Conservation (phyloP, 2,888 invertebrate species). For the Diaphora mendica region DNA sequence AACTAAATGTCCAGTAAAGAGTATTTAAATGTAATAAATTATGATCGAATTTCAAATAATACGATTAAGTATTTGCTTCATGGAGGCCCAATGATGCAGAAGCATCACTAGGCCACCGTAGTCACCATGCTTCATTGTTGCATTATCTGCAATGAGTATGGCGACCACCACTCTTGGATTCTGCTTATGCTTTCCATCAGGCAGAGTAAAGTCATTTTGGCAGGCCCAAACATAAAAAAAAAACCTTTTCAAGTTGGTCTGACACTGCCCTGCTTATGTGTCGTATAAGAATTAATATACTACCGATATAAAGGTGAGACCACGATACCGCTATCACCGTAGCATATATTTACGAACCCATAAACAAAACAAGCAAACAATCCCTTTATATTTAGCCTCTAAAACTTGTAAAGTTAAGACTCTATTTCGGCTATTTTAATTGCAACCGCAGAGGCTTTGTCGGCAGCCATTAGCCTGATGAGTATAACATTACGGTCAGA, state of each 20-base stretch:
- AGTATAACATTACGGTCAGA: conserved; percentile 19
- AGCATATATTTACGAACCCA: background rate
- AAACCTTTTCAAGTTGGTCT: background rate
- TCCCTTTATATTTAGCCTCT: background rate
- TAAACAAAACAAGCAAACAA: background rate
- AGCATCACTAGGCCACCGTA: no score
- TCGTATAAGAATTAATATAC: background rate
- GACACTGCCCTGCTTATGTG: background rate
- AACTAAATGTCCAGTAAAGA: no score
- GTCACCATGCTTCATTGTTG: no score
- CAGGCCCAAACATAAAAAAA: no score
- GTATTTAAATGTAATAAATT: no score
- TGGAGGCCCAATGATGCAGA: no score
- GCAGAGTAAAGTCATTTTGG: no score
- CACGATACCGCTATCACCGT: background rate
- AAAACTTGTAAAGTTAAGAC: conserved; percentile 6
- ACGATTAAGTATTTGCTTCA: no score
- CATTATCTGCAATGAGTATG: no score
- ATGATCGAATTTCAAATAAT: no score
- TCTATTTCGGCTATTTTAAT: conserved; percentile 17
- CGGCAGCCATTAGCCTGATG: conserved; percentile 10
- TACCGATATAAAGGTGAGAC: background rate
- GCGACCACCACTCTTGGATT: no score
- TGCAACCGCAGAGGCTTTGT: conserved; percentile 12
- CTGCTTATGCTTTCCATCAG: no score